These are phyloP conservation scores for Etheostoma cragini DNA, from an alignment of 2,113 vertebrate species.

Conservation along the genomic window DNA sequence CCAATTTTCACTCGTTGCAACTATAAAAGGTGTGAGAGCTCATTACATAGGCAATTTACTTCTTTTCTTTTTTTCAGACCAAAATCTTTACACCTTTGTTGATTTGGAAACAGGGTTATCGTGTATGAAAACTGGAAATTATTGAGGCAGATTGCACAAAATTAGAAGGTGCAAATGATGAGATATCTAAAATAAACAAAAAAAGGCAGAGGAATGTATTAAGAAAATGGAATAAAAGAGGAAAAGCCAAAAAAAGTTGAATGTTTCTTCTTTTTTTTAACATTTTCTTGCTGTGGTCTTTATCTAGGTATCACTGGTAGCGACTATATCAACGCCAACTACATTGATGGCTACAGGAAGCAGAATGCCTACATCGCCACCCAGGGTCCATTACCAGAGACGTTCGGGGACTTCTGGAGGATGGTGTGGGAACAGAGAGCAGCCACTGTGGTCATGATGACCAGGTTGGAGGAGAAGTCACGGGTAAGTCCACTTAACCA, in stretches of 20 bases:
- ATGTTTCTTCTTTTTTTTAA: not conserved
- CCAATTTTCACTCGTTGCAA: conserved; percentile 46
- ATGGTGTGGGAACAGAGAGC: conserved; percentile 99
- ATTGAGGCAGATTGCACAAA: conserved; percentile 23
- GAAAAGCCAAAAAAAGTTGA: not conserved
- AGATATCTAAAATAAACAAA: not conserved
- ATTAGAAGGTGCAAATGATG: conserved; percentile 23
- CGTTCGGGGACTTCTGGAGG: conserved; percentile 98
- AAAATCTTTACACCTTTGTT: conserved; percentile 38
- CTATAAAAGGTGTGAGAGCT: conserved; percentile 33
- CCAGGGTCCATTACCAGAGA: conserved; percentile 95
- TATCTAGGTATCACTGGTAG: conserved; percentile 93
- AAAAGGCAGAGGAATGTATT: not conserved
- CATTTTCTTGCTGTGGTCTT: conserved; percentile 1
- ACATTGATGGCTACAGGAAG: conserved; percentile 97
- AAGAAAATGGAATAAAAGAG: not conserved
- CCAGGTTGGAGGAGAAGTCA: conserved; percentile 96
- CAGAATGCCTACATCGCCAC: conserved; percentile 99
- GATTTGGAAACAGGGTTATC: conserved; percentile 29
- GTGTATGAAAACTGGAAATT: conserved; percentile 47
- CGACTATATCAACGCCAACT: conserved; percentile 98
- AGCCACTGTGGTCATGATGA: conserved; percentile 99
- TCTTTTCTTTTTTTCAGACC: not conserved
- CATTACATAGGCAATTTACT: conserved; percentile 31
- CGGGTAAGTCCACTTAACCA: conserved; percentile 84